phyloP scores from a whole-genome alignment of 2,888 invertebrate genomes.

The Stenotaenia linearis region DNA sequence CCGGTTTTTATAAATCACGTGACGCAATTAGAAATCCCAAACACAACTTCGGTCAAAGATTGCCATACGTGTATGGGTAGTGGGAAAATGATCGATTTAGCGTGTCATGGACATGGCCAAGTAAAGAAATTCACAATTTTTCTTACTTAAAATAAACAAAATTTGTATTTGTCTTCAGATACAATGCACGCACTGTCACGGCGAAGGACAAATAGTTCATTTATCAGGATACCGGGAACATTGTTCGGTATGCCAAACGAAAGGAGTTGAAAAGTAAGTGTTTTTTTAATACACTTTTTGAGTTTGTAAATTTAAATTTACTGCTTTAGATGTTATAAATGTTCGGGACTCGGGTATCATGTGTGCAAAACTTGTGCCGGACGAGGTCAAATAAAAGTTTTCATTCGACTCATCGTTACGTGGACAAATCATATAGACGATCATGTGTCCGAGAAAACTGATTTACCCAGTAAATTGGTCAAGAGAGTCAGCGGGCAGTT shows the following conservation, averaged over 20 bases:
- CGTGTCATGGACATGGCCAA: constrained; percentile 45
- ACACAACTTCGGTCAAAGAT: constrained; percentile 43
- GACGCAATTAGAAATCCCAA: constrained; percentile 44
- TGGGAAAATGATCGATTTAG: constrained; percentile 41
- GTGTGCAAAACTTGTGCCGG: constrained; percentile 45
- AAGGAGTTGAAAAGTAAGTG: constrained; percentile 35
- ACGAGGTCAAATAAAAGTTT: constrained; percentile 50
- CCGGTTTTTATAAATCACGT: constrained; percentile 42
- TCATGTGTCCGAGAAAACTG: constrained; percentile 49
- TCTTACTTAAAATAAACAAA: no score
- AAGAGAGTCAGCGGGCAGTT: constrained; percentile 50
- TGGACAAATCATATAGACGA: constrained; percentile 52
- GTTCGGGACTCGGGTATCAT: constrained; percentile 17
- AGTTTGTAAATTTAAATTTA: not conserved
- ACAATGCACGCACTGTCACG: constrained; percentile 50
- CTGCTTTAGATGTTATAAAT: not conserved
- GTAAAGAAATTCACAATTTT: no score
- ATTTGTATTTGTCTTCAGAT: constrained; percentile 39
- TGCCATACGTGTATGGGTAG: constrained; percentile 38
- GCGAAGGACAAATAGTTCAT: constrained; percentile 48
- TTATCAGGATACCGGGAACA: constrained; percentile 44
- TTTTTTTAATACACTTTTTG: not conserved
- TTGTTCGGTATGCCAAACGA: constrained; percentile 46
- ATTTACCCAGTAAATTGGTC: constrained; percentile 49
- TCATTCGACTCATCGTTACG: constrained; percentile 50